Conservation (phyloP, 2,113 vertebrate species). For the Gambusia affinis region DNA sequence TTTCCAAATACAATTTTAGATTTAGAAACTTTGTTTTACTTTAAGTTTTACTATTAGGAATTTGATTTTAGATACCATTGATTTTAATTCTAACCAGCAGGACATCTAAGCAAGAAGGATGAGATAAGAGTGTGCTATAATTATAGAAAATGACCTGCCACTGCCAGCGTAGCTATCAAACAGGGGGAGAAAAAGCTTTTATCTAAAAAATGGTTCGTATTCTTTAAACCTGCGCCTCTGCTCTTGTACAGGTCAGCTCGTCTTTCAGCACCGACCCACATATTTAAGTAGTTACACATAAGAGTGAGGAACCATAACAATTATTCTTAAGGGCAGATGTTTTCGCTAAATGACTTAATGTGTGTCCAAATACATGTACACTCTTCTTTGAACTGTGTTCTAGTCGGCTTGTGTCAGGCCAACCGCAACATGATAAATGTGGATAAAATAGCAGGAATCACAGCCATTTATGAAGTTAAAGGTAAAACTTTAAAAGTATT, state of each 20-base stretch:
- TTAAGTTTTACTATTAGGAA: background rate
- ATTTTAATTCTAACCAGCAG: background rate
- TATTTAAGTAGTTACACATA: background rate
- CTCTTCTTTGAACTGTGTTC: background rate
- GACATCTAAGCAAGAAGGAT: background rate
- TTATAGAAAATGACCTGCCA: background rate
- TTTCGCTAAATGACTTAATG: conserved; percentile 1
- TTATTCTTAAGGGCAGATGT: background rate
- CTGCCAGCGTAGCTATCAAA: background rate
- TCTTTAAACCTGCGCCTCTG: background rate
- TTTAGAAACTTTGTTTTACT: background rate
- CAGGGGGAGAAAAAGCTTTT: background rate
- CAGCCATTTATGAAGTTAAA: background rate
- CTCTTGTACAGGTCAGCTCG: background rate
- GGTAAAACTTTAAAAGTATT: background rate
- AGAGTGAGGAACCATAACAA: background rate
- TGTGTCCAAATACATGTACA: background rate
- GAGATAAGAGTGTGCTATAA: background rate
- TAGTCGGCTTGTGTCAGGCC: background rate
- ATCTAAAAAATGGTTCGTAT: background rate
- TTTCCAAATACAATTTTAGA: background rate
- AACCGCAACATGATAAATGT: background rate
- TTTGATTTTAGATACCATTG: background rate
- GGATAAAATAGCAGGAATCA: background rate
- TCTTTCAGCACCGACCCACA: background rate